phyloP scores from a whole-genome alignment of 2,797 vertebrate genomes.

The Pseudochaenichthys georgianus region DNA sequence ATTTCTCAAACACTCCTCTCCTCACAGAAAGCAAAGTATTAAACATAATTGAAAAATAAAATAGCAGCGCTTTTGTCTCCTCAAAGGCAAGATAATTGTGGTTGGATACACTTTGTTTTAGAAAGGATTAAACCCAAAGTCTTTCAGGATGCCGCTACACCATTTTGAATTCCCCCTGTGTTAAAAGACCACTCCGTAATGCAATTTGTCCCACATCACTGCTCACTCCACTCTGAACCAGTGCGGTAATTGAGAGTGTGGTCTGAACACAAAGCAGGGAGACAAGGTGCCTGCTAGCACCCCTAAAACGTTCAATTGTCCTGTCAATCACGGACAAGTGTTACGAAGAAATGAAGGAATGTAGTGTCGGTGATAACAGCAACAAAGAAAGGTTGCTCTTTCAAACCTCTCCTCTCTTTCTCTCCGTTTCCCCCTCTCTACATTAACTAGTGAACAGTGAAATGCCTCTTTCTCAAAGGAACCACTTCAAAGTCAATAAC shows the following conservation, averaged over 20 bases:
- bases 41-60: slow-evolving; percentile 16
- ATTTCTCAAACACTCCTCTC: slow-evolving; percentile 9
- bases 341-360: slow-evolving; percentile 21
- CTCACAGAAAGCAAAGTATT: slow-evolving; percentile 16
- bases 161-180: slow-evolving; percentile 17
- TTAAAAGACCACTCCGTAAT: slow-evolving; percentile 34
- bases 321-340: slow-evolving; percentile 42
- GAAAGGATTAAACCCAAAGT: neutral
- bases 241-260: slow-evolving; percentile 51
- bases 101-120: slow-evolving; percentile 14
- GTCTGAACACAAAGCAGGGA: slow-evolving; percentile 40
- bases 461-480: slow-evolving; percentile 59
- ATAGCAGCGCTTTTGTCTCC: neutral
- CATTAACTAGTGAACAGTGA: slow-evolving; percentile 53
- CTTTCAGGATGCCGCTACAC: neutral
- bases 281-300: slow-evolving; percentile 9
- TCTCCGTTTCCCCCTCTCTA: neutral
- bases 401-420: neutral
- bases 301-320: slow-evolving; percentile 23
- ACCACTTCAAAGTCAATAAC: slow-evolving; percentile 71
- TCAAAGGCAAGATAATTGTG: neutral
- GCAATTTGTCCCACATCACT: slow-evolving; percentile 46
- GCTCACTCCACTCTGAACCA: slow-evolving; percentile 8
- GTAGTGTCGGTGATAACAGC: neutral
- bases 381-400: slow-evolving; percentile 2